These are phyloP conservation scores for Perdita meconis DNA, from an alignment of 2,888 invertebrate genomes.

Conservation along the genomic window DNA sequence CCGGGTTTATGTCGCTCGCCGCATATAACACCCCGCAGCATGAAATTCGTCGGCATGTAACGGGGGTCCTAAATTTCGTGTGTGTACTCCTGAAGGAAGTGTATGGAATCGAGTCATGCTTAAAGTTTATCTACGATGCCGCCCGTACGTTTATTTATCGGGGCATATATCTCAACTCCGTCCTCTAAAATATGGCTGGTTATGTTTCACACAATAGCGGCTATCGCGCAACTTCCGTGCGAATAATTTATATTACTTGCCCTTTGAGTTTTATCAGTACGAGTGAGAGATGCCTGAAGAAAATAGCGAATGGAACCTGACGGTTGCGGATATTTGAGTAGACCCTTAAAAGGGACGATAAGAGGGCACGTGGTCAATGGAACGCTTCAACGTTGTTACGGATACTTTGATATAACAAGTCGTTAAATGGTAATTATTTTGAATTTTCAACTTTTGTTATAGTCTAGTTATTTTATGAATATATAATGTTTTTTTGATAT, in stretches of 20 bases:
- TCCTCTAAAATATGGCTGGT: slow-evolving; percentile 28
- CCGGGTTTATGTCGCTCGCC: slow-evolving; percentile 76
- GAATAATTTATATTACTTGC: slow-evolving; percentile 30
- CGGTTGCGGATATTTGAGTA: too few species aligned
- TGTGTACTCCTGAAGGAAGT: slow-evolving; percentile 46
- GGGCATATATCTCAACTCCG: slow-evolving; percentile 40
- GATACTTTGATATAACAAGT: too few species aligned
- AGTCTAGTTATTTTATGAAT: too few species aligned
- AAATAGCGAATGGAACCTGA: too few species aligned
- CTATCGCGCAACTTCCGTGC: slow-evolving; percentile 16
- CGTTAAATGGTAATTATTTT: too few species aligned
- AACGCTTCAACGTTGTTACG: too few species aligned
- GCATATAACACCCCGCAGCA: slow-evolving; percentile 70
- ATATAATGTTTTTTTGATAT: too few species aligned
- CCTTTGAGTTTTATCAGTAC: slow-evolving; percentile 2
- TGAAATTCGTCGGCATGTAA: slow-evolving; percentile 71
- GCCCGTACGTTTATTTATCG: slow-evolving; percentile 47
- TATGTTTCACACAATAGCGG: slow-evolving; percentile 43
- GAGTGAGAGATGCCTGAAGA: background rate
- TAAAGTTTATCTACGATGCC: slow-evolving; percentile 43
- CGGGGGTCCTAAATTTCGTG: slow-evolving; percentile 67
- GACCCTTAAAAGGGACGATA: background rate
- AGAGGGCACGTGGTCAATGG: background rate
- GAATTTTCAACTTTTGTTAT: too few species aligned
- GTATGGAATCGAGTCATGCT: slow-evolving; percentile 46